Percentiles rank a stretch among this genome's conserved stretches.
Evolutionary conservation across 2,113 vertebrate genomes (phyloP).

Genomic region (Glaucidium brasilianum): DNA sequence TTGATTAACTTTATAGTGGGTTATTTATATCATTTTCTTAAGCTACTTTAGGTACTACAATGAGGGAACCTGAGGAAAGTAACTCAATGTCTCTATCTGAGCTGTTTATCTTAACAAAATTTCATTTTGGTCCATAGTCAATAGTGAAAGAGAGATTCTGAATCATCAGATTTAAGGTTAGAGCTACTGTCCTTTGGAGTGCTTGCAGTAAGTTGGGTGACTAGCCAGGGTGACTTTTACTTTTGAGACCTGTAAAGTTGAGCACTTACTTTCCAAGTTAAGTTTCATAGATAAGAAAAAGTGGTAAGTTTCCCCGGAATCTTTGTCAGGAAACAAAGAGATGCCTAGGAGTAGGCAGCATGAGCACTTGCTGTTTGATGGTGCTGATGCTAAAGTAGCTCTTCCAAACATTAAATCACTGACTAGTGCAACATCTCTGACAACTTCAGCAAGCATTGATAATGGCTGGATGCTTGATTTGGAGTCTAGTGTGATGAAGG

Average conservation of each 20-base stretch:
- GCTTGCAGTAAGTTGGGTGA: neutral
- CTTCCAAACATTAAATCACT: neutral
- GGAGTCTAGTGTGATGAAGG: neutral
- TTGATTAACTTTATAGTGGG: neutral
- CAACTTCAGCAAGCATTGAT: neutral
- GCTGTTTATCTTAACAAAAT: neutral
- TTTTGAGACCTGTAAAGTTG: neutral
- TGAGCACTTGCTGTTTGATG: neutral
- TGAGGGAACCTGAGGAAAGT: neutral
- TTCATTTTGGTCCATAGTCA: neutral
- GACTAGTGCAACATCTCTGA: neutral
- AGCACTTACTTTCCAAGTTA: neutral
- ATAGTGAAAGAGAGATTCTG: neutral
- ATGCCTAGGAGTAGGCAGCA: rapidly evolving
- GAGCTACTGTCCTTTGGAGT: neutral
- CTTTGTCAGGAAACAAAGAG: neutral
- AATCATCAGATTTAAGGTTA: neutral
- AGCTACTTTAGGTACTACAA: neutral
- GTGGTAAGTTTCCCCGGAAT: neutral
- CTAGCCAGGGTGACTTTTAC: neutral
- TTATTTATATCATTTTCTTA: neutral
- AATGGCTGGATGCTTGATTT: neutral
- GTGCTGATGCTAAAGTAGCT: neutral
- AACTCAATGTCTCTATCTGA: neutral
- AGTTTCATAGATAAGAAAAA: neutral